phyloP scores from a whole-genome alignment of 2,888 invertebrate genomes.

The Lepidocyrtinus sp. region DNA sequence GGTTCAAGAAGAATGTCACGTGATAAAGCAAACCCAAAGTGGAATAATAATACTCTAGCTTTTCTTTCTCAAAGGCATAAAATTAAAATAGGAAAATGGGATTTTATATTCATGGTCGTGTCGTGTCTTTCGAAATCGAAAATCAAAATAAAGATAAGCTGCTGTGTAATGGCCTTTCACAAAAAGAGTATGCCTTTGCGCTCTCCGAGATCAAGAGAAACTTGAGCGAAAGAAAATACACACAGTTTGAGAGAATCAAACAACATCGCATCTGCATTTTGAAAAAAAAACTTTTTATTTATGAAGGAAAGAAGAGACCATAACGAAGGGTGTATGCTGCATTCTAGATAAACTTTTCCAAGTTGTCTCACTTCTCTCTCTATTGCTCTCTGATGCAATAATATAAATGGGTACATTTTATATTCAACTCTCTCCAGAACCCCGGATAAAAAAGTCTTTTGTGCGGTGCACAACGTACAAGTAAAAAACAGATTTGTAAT shows the following conservation, averaged over 20 bases:
- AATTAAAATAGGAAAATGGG: conserved; percentile 40
- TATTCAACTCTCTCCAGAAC: conserved; percentile 16
- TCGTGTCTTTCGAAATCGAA: conserved; percentile 45
- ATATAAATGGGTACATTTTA: conserved; percentile 39
- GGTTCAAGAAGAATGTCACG: conserved; percentile 45
- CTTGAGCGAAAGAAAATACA: not conserved
- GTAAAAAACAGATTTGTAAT: conserved; percentile 42
- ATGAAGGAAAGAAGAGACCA: not conserved
- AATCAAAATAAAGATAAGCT: conserved; percentile 56
- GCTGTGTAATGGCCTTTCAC: conserved; percentile 47
- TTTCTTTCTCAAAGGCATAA: conserved; percentile 17
- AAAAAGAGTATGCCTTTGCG: not conserved
- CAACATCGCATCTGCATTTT: not conserved
- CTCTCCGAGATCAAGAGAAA: not conserved
- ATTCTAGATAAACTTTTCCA: not conserved
- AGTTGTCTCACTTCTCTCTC: not conserved
- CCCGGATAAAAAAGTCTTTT: too few relatives aligned
- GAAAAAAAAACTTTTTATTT: not conserved
- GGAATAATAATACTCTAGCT: not conserved
- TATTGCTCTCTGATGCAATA: conserved; percentile 18
- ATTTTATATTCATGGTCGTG: conserved; percentile 14
- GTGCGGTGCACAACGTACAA: conserved; percentile 14
- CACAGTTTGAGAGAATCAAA: not conserved
- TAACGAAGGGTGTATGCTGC: conserved; percentile 11
- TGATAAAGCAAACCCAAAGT: conserved; percentile 52